These are phyloP conservation scores for Acrocyrtus sp. DNA, from an alignment of 2,888 invertebrate genomes.

Conservation along the genomic window DNA sequence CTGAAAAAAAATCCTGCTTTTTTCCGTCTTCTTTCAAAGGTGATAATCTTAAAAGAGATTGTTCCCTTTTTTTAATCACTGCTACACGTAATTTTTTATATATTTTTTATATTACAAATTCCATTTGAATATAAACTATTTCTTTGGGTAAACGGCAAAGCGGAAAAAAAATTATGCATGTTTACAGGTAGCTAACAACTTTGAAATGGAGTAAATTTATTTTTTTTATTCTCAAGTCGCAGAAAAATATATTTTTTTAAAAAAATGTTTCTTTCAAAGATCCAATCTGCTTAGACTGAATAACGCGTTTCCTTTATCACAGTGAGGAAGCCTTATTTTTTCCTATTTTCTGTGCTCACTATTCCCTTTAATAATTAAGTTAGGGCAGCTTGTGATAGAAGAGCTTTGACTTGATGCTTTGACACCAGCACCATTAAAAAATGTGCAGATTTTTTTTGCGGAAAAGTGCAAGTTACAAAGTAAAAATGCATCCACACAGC, in stretches of 20 bases:
- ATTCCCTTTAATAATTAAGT: too few species aligned
- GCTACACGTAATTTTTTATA: too few species aligned
- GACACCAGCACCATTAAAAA: background rate
- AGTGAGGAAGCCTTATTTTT: conserved; percentile 36
- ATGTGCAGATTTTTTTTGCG: conserved; percentile 12
- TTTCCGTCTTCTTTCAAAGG: too few species aligned
- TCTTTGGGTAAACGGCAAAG: background rate
- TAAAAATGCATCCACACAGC: background rate
- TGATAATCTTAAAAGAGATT: background rate
- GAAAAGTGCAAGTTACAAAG: background rate
- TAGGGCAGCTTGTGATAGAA: background rate
- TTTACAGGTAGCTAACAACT: background rate
- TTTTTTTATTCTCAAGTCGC: background rate
- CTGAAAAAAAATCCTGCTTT: background rate
- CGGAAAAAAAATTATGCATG: background rate
- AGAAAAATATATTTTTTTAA: background rate
- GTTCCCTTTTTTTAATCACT: background rate
- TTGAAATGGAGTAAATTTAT: background rate
- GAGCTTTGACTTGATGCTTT: conserved; percentile 4
- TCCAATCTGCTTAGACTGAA: too few species aligned
- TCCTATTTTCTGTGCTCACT: too few species aligned
- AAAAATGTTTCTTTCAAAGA: background rate
- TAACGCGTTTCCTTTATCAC: conserved; percentile 11
- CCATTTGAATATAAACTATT: too few species aligned
- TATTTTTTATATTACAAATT: too few species aligned